Conservation (phyloP, 2,888 invertebrate genomes). For the Megastigmus dorsalis region DNA sequence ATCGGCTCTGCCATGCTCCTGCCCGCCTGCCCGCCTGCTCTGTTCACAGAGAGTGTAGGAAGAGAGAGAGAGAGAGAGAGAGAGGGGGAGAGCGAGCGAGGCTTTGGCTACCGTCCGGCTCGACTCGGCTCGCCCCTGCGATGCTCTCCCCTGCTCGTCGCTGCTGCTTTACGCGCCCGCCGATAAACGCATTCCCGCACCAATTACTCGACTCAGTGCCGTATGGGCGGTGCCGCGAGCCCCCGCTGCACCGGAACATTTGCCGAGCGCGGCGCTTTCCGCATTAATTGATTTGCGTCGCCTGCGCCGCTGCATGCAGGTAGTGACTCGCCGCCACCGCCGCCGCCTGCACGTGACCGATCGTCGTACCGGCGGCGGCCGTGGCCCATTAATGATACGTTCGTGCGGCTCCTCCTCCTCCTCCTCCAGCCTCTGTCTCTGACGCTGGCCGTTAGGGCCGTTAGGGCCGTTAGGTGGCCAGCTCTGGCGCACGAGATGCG, state of each 20-base stretch:
- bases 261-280: conserved; percentile 62
- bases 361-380: conserved; percentile 35
- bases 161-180: conserved; percentile 68
- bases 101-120: conserved; percentile 52
- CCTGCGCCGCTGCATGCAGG: conserved; percentile 8
- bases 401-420: background rate
- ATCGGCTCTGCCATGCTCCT: conserved; percentile 49
- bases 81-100: conserved; percentile 29
- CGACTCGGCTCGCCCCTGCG: too few relatives aligned
- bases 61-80: conserved; percentile 50
- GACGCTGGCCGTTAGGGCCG: conserved; percentile 12
- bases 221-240: conserved; percentile 55
- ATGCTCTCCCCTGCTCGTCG: too few relatives aligned
- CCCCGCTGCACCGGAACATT: too few relatives aligned
- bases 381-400: conserved; percentile 23
- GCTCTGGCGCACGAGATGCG: conserved; percentile 31
- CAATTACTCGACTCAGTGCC: conserved; percentile 69
- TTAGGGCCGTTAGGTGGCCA: conserved; percentile 5
- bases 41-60: conserved; percentile 38
- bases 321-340: too few relatives aligned
- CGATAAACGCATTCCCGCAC: conserved; percentile 70
- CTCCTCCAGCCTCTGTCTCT: background rate
- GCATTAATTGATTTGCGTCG: conserved; percentile 71
- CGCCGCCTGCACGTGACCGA: conserved; percentile 56
- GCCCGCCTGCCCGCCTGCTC: conserved; percentile 25